phyloP scores from a whole-genome alignment of 2,888 invertebrate species.

The Seladonia tumulorum region DNA sequence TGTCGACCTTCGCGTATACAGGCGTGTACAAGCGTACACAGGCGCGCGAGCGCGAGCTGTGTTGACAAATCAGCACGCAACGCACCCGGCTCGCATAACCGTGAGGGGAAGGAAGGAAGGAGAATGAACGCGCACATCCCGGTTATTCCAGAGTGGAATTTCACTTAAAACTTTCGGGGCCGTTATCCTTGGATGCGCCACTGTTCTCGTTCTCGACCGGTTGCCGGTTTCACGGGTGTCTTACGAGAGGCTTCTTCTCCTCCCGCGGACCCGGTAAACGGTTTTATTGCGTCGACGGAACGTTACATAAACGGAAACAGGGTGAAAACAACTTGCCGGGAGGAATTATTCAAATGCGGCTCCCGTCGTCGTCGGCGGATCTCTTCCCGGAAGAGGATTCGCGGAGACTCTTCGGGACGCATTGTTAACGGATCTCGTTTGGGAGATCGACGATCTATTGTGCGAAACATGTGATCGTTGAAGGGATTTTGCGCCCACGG shows the following conservation, averaged over 20 bases:
- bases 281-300: neutral
- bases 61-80: constrained; percentile 4
- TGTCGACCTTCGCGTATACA: constrained; percentile 23
- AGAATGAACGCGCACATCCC: constrained; percentile 56
- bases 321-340: neutral
- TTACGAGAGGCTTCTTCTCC: neutral
- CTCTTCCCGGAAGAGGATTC: neutral
- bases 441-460: neutral
- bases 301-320: neutral
- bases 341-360: constrained; percentile 4
- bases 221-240: neutral
- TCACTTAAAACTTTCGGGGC: constrained; percentile 76
- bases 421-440: neutral
- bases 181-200: neutral
- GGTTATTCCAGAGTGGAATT: constrained; percentile 77
- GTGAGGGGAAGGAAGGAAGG: neutral
- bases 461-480: neutral
- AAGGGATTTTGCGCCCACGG: neutral
- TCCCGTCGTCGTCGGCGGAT: neutral
- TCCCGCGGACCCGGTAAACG: neutral
- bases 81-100: neutral
- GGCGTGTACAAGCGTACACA: neutral
- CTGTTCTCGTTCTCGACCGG: neutral
- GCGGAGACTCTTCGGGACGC: neutral
- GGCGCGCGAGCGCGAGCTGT: neutral